These are phyloP conservation scores for Montipora foliosa DNA, from an alignment of 64 coral and sea anemone genomes.

Conservation along the genomic window DNA sequence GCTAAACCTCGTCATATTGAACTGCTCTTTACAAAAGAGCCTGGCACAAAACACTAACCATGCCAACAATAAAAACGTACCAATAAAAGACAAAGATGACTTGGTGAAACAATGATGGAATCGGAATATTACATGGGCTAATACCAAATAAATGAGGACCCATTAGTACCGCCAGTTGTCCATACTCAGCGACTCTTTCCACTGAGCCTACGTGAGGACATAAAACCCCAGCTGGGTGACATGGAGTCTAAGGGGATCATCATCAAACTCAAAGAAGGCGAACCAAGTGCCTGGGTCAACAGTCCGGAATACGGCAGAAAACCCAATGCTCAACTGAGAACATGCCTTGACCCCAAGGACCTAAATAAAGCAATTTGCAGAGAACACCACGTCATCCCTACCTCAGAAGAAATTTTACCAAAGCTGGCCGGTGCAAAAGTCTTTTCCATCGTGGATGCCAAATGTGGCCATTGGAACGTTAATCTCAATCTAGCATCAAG, in stretches of 20 bases:
- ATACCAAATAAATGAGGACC: slow-evolving; percentile 47
- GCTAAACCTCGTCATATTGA: slow-evolving; percentile 32
- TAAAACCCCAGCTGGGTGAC: slow-evolving; percentile 26
- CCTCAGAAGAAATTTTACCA: slow-evolving; percentile 54
- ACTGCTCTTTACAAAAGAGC: slow-evolving; percentile 59
- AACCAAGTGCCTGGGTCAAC: background rate
- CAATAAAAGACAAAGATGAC: background rate
- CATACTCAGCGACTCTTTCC: slow-evolving; percentile 41
- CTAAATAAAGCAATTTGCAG: slow-evolving; percentile 7
- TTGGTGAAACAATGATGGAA: background rate
- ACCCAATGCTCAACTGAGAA: slow-evolving; percentile 45
- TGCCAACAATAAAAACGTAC: background rate
- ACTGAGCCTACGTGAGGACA: slow-evolving; percentile 47
- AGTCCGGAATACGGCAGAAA: slow-evolving; percentile 26
- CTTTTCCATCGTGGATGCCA: slow-evolving; percentile 39
- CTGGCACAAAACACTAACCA: background rate
- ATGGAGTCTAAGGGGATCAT: slow-evolving; percentile 39
- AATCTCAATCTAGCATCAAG: too few species aligned
- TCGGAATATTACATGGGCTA: background rate
- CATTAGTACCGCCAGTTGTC: slow-evolving; percentile 42
- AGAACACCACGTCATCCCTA: slow-evolving; percentile 65
- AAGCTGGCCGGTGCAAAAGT: slow-evolving; percentile 61
- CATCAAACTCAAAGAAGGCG: slow-evolving; percentile 61
- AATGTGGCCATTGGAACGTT: too few species aligned
- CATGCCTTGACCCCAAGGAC: slow-evolving; percentile 73